A percentile compares a stretch with the other conserved stretches of the same genome.
These are phyloP conservation scores for Neoniphon sammara DNA, from an alignment of 2,797 vertebrate genomes.

Conservation along the genomic window DNA sequence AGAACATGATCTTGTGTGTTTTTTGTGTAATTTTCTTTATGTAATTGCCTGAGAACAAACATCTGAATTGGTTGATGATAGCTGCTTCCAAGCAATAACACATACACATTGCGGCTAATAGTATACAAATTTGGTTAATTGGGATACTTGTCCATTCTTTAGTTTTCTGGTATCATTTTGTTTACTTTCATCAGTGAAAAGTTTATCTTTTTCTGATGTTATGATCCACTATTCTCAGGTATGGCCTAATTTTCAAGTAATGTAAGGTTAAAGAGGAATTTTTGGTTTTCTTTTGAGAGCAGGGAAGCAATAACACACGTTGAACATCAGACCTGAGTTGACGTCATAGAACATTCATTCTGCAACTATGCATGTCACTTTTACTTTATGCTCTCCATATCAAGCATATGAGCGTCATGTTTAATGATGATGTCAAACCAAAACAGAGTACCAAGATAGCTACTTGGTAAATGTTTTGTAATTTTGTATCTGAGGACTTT, in stretches of 20 bases:
- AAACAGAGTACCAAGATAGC: not conserved
- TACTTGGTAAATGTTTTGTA: not conserved
- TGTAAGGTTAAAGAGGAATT: not conserved
- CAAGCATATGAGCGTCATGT: not conserved
- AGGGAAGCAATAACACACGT: slow-evolving; percentile 31
- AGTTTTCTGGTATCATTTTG: slow-evolving; percentile 44
- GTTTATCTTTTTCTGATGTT: slow-evolving; percentile 29
- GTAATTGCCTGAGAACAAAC: slow-evolving; percentile 61
- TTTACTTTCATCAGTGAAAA: slow-evolving; percentile 42
- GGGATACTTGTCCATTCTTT: slow-evolving; percentile 43
- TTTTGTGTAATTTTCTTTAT: slow-evolving; percentile 49
- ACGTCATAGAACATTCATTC: not conserved
- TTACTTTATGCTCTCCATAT: slow-evolving; percentile 1
- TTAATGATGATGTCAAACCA: not conserved
- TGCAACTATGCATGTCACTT: slow-evolving; percentile 23
- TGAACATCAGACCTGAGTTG: not conserved
- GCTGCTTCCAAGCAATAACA: slow-evolving; percentile 72
- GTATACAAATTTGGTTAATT: slow-evolving; percentile 22
- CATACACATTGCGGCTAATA: slow-evolving; percentile 35
- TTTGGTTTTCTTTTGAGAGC: not conserved
- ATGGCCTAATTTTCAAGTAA: slow-evolving; percentile 37
- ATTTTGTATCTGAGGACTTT: not conserved
- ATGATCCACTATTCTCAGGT: slow-evolving; percentile 54
- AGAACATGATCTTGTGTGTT: slow-evolving; percentile 41
- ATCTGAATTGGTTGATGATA: slow-evolving; percentile 39